Conservation (phyloP, 2,113 vertebrate genomes). For the Plecotus auritus region DNA sequence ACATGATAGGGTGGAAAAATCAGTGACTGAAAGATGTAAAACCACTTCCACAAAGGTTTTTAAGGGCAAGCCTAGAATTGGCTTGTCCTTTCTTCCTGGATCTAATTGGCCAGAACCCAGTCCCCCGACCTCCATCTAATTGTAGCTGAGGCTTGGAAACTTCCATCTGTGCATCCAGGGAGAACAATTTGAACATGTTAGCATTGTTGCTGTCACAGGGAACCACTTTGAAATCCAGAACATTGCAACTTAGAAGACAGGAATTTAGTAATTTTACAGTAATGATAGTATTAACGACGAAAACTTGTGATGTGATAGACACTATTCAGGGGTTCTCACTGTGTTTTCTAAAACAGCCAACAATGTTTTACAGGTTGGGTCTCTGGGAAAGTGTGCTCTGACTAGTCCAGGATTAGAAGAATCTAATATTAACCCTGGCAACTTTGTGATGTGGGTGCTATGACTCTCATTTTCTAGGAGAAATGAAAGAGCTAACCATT, state of each 20-base stretch:
- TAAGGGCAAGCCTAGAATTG: neutral
- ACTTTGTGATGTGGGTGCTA: neutral
- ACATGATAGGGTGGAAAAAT: neutral
- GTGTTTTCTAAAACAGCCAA: neutral
- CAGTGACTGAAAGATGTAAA: neutral
- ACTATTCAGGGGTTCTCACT: neutral
- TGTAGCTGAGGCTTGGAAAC: neutral
- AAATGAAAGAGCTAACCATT: neutral
- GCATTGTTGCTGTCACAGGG: neutral
- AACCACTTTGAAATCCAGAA: neutral
- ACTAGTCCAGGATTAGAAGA: neutral
- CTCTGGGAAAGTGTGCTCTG: neutral
- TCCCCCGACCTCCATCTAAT: neutral
- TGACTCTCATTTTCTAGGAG: neutral
- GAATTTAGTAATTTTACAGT: neutral
- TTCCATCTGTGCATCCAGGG: neutral
- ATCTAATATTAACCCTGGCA: neutral
- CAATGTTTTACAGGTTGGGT: neutral
- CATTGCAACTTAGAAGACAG: neutral
- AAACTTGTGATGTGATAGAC: neutral
- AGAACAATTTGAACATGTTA: neutral
- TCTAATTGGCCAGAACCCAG: neutral
- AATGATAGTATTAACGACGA: neutral
- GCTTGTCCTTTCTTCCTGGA: neutral
- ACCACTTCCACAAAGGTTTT: neutral